Evolutionary conservation across 92 coral and sea anemone species (phyloP).

Genomic region (Porites lobata): DNA sequence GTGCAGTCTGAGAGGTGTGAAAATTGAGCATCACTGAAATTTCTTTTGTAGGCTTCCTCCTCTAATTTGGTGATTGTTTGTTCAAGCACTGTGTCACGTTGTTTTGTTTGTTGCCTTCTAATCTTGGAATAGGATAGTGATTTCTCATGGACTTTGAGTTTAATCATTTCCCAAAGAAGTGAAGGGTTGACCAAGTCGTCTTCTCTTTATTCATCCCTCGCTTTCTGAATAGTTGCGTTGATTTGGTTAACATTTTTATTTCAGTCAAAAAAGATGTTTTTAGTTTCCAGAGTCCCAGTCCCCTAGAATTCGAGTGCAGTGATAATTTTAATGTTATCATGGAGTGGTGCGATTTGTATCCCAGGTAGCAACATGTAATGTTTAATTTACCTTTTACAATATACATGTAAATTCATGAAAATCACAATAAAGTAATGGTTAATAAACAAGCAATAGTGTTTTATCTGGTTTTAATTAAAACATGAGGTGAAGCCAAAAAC

Average conservation of each 20-base stretch:
- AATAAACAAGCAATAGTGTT: no score
- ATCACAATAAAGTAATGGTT: no score
- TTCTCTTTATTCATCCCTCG: no score
- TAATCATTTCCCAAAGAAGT: conserved; percentile 13
- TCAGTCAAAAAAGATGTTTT: conserved; percentile 22
- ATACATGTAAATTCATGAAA: no score
- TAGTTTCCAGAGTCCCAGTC: conserved; percentile 2
- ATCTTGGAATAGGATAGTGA: neutral
- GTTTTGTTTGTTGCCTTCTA: neutral
- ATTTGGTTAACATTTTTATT: neutral
- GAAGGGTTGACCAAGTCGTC: neutral
- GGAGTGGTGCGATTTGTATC: conserved; percentile 19
- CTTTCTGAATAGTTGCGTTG: neutral
- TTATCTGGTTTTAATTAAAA: no score
- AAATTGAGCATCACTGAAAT: neutral
- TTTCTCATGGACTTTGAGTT: conserved; percentile 10
- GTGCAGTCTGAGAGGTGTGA: conserved; percentile 6
- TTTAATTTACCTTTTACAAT: no score
- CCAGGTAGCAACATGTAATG: neutral
- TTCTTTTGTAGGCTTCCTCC: conserved; percentile 8
- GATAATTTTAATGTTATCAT: conserved; percentile 21
- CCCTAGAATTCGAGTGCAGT: conserved; percentile 10
- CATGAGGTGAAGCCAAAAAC: no score
- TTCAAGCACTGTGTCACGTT: neutral
- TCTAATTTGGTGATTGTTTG: conserved; percentile 8